phyloP scores from a whole-genome alignment of 2,113 vertebrate species.

The Gobius niger region DNA sequence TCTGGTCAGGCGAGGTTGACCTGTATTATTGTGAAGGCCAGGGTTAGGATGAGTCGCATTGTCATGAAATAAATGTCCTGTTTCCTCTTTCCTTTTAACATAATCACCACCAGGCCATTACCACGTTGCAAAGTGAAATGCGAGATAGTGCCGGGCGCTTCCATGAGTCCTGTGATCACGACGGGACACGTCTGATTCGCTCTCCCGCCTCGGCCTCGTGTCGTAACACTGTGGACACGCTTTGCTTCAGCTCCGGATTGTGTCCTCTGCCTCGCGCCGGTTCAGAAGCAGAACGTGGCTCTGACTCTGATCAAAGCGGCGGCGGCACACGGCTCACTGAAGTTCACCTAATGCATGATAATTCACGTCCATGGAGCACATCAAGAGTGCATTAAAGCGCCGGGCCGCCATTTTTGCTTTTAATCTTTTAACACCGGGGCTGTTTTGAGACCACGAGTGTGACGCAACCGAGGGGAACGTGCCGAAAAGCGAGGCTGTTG shows the following conservation, averaged over 20 bases:
- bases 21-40: too few relatives aligned
- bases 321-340: neutral
- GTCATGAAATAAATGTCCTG: too few relatives aligned
- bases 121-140: too few relatives aligned
- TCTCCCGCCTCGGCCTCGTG: neutral
- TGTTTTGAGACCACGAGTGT: neutral
- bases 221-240: neutral
- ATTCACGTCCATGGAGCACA: conserved; percentile 2
- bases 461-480: neutral
- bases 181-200: neutral
- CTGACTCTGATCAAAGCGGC: conserved; percentile 18
- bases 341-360: conserved; percentile 21
- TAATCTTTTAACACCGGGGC: conserved; percentile 2
- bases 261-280: neutral
- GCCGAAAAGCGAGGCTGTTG: neutral
- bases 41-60: too few relatives aligned
- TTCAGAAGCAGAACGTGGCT: neutral
- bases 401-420: neutral
- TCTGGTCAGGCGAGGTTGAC: too few relatives aligned
- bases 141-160: too few relatives aligned
- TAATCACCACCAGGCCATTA: too few relatives aligned
- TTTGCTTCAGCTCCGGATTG: neutral
- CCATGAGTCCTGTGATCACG: too few relatives aligned
- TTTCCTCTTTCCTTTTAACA: too few relatives aligned
- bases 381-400: neutral